Base-by-base conservation (phyloP, 2,113 vertebrate species). In the Elaphurus davidianus region DNA sequence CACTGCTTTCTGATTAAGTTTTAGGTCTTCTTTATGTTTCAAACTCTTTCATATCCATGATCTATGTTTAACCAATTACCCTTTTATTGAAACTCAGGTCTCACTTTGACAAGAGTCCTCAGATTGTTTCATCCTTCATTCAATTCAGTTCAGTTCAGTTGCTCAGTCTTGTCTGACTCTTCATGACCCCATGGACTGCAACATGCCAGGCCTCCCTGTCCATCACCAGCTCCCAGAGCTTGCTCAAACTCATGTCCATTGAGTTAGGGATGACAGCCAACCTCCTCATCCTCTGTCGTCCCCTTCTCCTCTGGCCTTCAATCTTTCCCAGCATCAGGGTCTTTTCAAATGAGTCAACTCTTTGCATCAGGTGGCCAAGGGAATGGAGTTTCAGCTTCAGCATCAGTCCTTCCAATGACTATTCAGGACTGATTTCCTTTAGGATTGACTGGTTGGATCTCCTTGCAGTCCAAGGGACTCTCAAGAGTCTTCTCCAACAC, bases 201-300 rank as follows among this genome's bases (percentile, higher is more conserved):
- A 17, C 64, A 71, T 0, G 1, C 64, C 64, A 21, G 17, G 64
- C 64, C n/a, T 71, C n/a, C 64, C 17, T 36, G 64, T 36, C 17
- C 64, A 71, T 71, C n/a, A 11, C n/a, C n/a, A 36, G 0, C 19
- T 71, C 64, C n/a, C 9, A 0, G n/a, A 71, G 17, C 8, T 11
- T 36, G 19, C n/a, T 71, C 17, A 36, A 36, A 71, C 9, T 71
- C 17, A 36, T 21, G 9, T 71, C 64, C 64, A 71, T 71, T 11
- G 64, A 71, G 17, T 36, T 1, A 0, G 64, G 21, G 2, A 36
- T 71, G 64, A 17, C 64, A 71, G 9, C 17, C n/a, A 67, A 67
- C 17, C 4, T 36, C 21, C 64, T 71, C 64, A 71, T 36, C 17
- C 64, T 67, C 64, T 36, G 17, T 21, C 1, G 4, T 36, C n/a